Evolutionary conservation across 2,797 vertebrate species (phyloP).

Genomic region (Molossus alvarezi): DNA sequence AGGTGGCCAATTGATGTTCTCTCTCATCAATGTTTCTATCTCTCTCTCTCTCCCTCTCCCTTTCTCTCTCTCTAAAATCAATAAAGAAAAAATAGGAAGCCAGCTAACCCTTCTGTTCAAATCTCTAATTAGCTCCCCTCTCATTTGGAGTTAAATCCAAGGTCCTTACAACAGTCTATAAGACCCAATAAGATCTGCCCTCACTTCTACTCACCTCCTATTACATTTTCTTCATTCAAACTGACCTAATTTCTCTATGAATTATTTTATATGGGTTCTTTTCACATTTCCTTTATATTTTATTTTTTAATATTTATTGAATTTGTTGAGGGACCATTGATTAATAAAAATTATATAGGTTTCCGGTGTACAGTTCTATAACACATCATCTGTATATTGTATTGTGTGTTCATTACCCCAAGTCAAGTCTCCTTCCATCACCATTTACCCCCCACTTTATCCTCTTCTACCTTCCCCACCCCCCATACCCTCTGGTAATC

Average conservation of each 20-base stretch:
- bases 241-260: background rate
- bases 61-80: too few relatives aligned
- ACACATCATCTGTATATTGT: background rate
- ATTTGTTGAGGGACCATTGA: background rate
- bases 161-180: background rate
- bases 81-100: background rate
- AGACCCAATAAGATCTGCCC: background rate
- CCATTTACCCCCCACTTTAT: background rate
- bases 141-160: background rate
- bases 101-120: background rate
- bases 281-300: background rate
- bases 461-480: background rate
- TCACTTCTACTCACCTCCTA: background rate
- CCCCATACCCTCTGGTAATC: background rate
- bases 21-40: too few relatives aligned
- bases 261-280: background rate
- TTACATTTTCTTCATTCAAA: background rate
- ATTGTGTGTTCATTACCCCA: background rate
- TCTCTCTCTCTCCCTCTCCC: too few relatives aligned
- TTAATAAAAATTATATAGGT: background rate
- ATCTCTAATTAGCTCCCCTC: background rate
- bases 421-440: background rate
- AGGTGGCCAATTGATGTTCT: too few relatives aligned
- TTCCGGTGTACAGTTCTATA: background rate
- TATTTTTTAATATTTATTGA: background rate